Evolutionary conservation across 2,113 vertebrate species (phyloP), one percentile per base, ranked within the genome.

Genomic region (Pholis gunnellus): DNA sequence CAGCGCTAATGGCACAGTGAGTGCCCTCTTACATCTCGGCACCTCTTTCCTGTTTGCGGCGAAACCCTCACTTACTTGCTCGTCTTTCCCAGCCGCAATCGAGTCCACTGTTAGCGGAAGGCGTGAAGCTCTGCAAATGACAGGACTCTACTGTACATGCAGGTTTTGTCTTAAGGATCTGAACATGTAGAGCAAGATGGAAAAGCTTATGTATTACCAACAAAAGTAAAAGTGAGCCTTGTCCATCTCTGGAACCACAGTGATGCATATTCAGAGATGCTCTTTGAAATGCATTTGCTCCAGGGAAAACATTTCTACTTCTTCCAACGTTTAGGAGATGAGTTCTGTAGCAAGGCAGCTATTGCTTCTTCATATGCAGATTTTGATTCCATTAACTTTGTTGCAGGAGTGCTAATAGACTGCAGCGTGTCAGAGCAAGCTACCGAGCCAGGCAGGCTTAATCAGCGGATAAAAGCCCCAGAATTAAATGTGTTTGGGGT

Each of bases 41-140:
- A 74, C 89, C 74, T 92, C 91, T 91, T 94, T 94, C 92, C 93
- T 93, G 92, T 89, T 90, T 85, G 82, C 2, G 64, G 63, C 79
- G 40, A 84, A 94, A 94, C 89, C 93, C 70, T 90, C 70, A 93
- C 90, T 93, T 94, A 89, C 84, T 85, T 57, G 72, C 87, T 86
- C 68, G 71, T 87, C 89, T 81, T 83, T 83, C 89, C 87, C 80
- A 89, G 89, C 82, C 68, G 5, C 89, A 90, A 92, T 94, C 72
- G 80, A 74, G 46, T 46, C 67, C 75, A 84, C 86, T 79, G 79
- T 88, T 82, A 79, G 36, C 42, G 50, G 38, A 88, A 80, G 81
- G 34, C 84, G 89, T 81, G 72, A 90, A 72, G 73, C 83, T 90
- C 77, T 69, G 75, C 78, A 95, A 94, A 95, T 94, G 81, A 94